phyloP scores from a whole-genome alignment of 1,140 invertebrate genomes.

The Polypedilum vanderplanki region DNA sequence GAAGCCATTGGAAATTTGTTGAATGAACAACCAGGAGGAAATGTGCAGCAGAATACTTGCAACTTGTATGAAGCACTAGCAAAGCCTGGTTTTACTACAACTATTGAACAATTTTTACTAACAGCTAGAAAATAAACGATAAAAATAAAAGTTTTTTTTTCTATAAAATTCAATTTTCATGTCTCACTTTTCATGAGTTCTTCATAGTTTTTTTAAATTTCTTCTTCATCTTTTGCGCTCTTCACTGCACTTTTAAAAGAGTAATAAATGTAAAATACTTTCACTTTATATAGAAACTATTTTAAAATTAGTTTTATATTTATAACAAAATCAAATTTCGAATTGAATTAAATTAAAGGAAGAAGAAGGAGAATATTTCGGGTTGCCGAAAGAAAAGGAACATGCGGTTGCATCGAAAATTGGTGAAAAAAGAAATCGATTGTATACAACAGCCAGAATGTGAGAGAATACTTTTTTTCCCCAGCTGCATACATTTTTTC shows the following conservation, averaged over 20 bases:
- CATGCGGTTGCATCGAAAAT: background rate
- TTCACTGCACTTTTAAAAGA: background rate
- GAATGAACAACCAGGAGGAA: constrained; percentile 11
- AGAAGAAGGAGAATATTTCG: background rate
- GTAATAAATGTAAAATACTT: background rate
- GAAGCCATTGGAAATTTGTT: constrained; percentile 27
- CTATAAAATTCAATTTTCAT: background rate
- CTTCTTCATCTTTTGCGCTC: constrained; percentile 25
- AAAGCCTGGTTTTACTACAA: background rate
- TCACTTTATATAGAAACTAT: too few species aligned
- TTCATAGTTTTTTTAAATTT: constrained; percentile 29
- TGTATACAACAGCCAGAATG: too few species aligned
- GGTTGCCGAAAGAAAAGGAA: background rate
- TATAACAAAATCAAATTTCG: too few species aligned
- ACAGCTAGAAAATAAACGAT: background rate
- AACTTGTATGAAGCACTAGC: background rate
- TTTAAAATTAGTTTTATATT: too few species aligned
- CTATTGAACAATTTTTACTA: background rate
- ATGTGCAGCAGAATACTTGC: background rate
- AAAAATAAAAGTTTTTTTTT: background rate
- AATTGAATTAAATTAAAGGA: background rate
- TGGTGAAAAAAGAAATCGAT: background rate
- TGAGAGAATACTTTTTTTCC: background rate
- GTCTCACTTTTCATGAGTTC: background rate
- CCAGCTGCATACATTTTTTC: constrained; percentile 8